phyloP scores from a whole-genome alignment of 92 coral and sea anemone genomes.

The Desmophyllum pertusum region DNA sequence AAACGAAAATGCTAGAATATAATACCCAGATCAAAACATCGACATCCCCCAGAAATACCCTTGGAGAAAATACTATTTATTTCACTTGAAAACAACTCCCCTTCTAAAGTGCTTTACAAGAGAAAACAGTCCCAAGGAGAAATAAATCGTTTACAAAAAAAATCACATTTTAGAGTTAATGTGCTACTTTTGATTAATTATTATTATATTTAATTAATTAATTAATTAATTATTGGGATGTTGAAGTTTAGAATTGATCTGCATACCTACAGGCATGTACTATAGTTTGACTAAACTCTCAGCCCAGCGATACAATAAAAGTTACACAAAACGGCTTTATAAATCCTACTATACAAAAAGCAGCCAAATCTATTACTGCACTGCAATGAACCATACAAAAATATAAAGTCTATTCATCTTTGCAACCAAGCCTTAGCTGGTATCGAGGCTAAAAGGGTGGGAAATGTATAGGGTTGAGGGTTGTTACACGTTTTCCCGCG shows the following conservation, averaged over 20 bases:
- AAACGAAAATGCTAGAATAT: background rate
- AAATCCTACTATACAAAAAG: slow-evolving; percentile 20
- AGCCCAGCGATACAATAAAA: background rate
- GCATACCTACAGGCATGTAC: background rate
- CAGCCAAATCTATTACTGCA: background rate
- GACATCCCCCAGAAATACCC: background rate
- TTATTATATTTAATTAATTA: too few species aligned
- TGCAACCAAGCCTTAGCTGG: background rate
- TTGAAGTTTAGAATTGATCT: background rate
- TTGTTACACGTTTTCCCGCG: too few species aligned
- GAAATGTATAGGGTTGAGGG: background rate
- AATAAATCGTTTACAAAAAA: background rate
- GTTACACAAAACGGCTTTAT: background rate
- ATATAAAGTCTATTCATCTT: background rate
- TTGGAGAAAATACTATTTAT: background rate
- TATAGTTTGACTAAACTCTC: background rate
- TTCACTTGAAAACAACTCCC: background rate
- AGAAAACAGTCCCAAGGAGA: background rate
- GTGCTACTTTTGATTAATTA: background rate
- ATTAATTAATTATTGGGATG: background rate
- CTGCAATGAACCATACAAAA: slow-evolving; percentile 1
- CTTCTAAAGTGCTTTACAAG: background rate
- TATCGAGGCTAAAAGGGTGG: background rate
- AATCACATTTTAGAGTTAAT: background rate
- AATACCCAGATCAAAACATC: background rate